Base-by-base conservation (phyloP, 2,113 vertebrate species). In the Pontoporia blainvillei region DNA sequence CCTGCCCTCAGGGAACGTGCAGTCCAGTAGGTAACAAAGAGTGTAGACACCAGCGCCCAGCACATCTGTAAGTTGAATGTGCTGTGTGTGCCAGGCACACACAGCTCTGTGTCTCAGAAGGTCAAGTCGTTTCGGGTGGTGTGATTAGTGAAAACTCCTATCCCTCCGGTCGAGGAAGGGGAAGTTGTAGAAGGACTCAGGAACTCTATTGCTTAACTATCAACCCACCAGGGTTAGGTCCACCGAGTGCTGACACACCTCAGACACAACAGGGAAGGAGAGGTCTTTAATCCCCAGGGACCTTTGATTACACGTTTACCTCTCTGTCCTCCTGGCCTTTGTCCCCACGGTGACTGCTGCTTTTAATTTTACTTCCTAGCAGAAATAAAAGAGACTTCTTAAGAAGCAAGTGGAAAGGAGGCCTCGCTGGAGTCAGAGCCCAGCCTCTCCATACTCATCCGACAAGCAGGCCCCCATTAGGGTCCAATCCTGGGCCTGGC, bases 311-410 rank as follows among this genome's bases (percentile, higher is more conserved):
- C 9, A 23, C 15, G 11, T 17, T 49, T 86, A 59, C 3, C n/a
- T 44, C 44, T 75, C 44, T 64, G 29, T 72, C 18, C 46, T 86
- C 73, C 36, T 15, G 15, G 54, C 6, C 15, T 64, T 20, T 83
- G 25, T 34, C 14, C 39, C 5, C 4, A 46, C 8, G 29, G 15
- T 14, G 25, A 20, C 44, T 17, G 41, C 49, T 23, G 25, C 27
- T n/a, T 66, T 67, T 75, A 81, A 66, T 46, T 73, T 61, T 67
- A 78, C 72, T 76, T 86, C 46, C 67, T 76, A 93, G 39, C 7
- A 72, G 44, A 14, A 93, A 76, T 66, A 34, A 46, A 79, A 73
- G n/a, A 84, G 49, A 12, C 39, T 44, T 25, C 3, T 15, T 52
- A 39, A 57, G 8, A 57, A 39, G 57, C 2, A 34, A 66, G 18